Percentiles rank a stretch among this genome's conserved stretches.
Evolutionary conservation across 2,113 vertebrate species (phyloP).

Genomic region (Indicator maculatus): DNA sequence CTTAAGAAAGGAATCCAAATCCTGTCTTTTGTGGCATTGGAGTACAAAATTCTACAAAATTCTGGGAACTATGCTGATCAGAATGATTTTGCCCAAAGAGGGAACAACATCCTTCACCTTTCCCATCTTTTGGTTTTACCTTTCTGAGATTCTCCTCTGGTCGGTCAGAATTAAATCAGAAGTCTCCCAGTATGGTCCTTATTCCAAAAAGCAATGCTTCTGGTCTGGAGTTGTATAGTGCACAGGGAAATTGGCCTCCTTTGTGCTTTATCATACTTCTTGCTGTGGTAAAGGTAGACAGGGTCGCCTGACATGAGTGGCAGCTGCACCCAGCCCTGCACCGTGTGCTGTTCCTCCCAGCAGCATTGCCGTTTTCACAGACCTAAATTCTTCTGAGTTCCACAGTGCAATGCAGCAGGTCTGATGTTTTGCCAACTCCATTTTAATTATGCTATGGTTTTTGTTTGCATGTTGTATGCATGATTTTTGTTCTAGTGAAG

Average conservation of each 20-base stretch:
- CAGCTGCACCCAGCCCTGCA: background rate
- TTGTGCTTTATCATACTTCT: background rate
- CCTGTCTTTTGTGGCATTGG: background rate
- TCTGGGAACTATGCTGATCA: background rate
- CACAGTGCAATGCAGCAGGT: background rate
- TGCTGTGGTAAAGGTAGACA: accelerated
- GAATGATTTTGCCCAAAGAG: background rate
- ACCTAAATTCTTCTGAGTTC: background rate
- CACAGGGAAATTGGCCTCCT: background rate
- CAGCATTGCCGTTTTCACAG: background rate
- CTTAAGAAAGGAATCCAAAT: background rate
- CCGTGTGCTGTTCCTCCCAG: background rate
- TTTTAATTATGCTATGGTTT: background rate
- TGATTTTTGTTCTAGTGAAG: background rate
- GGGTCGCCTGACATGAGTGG: accelerated
- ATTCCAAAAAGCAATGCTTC: background rate
- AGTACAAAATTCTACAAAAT: background rate
- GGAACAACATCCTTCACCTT: background rate
- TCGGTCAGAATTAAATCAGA: background rate
- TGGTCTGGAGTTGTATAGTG: background rate
- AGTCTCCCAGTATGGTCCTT: background rate
- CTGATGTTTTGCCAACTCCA: background rate
- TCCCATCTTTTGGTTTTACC: background rate
- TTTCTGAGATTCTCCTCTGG: background rate
- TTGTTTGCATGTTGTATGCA: background rate